Conservation (phyloP, 2,888 invertebrate species). For the Cryptocephalus moraei region DNA sequence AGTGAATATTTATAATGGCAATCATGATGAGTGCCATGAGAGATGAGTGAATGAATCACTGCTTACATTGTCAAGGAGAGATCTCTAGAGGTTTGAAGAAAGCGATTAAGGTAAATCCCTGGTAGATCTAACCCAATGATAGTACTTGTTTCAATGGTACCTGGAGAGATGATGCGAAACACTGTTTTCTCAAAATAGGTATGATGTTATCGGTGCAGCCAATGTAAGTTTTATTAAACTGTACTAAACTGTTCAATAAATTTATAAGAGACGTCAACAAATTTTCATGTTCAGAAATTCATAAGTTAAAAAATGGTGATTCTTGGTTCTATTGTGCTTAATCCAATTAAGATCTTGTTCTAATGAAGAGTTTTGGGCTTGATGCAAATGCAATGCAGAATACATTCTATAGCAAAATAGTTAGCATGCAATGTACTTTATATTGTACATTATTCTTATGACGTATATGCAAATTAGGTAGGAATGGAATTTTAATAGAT, state of each 20-base stretch:
- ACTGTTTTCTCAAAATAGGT: conserved; percentile 67
- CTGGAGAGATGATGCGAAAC: conserved; percentile 43
- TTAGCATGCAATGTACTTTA: too few species aligned
- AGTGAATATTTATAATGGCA: conserved; percentile 66
- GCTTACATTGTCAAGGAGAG: conserved; percentile 59
- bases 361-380: too few species aligned
- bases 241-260: neutral
- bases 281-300: too few species aligned
- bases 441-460: too few species aligned
- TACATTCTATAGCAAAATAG: too few species aligned
- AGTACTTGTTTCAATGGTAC: conserved; percentile 67
- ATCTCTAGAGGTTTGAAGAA: conserved; percentile 53
- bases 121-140: conserved; percentile 70
- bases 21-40: conserved; percentile 53
- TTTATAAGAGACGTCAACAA: too few species aligned
- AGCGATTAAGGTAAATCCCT: conserved; percentile 63
- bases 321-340: too few species aligned
- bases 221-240: conserved; percentile 28
- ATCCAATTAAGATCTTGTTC: too few species aligned
- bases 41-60: conserved; percentile 59
- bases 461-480: too few species aligned
- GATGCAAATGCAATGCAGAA: too few species aligned
- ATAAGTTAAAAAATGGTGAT: too few species aligned
- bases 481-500: too few species aligned
- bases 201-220: conserved; percentile 59